Evolutionary conservation across 2,113 vertebrate genomes (phyloP).

Genomic region (Periophthalmus modestus): DNA sequence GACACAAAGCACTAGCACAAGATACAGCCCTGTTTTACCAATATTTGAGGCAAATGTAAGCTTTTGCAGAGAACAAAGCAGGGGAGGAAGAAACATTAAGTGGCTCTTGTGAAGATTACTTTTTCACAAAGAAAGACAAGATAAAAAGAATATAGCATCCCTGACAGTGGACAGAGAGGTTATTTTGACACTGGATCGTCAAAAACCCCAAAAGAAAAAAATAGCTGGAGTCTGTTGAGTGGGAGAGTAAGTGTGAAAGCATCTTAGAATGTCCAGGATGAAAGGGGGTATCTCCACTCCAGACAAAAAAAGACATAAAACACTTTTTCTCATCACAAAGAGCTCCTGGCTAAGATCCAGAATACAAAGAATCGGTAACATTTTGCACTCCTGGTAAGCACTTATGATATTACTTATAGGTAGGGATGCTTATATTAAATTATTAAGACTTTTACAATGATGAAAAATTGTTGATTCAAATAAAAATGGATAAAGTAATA

Average conservation of each 20-base stretch:
- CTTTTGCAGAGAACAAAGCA: slow-evolving; percentile 10
- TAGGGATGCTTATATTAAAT: no score
- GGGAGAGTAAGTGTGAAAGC: background rate
- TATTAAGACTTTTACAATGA: no score
- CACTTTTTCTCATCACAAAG: background rate
- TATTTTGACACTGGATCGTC: slow-evolving; percentile 13
- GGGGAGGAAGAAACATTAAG: slow-evolving; percentile 2
- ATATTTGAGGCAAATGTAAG: slow-evolving; percentile 35
- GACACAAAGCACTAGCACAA: background rate
- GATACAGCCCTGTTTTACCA: slow-evolving; percentile 20
- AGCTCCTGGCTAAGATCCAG: background rate
- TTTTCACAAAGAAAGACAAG: slow-evolving; percentile 10
- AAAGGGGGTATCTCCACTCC: background rate
- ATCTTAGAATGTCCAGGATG: background rate
- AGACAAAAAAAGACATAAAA: no score
- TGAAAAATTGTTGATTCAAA: no score
- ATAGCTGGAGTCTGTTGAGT: background rate
- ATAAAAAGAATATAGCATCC: background rate
- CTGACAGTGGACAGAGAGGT: slow-evolving; percentile 33
- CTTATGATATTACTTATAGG: background rate
- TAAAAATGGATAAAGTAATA: no score
- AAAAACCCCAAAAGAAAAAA: background rate
- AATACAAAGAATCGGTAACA: slow-evolving; percentile 20
- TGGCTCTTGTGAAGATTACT: slow-evolving; percentile 27
- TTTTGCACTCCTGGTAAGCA: background rate